A percentile compares a stretch with the other conserved stretches of the same genome.
Evolutionary conservation across 2,113 vertebrate species (phyloP).

Genomic region (Tachuris rubrigastra): DNA sequence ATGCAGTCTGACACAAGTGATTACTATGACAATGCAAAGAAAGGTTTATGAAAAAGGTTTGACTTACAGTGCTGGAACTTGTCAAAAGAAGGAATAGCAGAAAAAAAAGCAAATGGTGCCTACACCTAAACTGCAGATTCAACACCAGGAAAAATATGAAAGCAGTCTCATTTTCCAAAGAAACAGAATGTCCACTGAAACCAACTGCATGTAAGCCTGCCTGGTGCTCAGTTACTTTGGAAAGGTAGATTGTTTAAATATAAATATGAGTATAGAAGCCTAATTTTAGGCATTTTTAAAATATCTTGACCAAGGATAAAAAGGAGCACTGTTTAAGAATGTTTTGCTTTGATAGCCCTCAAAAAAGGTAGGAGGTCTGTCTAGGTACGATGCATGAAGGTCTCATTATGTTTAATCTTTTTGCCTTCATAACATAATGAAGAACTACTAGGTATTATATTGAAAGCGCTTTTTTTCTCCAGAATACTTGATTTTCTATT

Average conservation of each 20-base stretch:
- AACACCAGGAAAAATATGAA: conserved; percentile 25
- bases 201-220: background rate
- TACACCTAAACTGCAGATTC: conserved; percentile 20
- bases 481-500: conserved; percentile 50
- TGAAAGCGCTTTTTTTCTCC: conserved; percentile 42
- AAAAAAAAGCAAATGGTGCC: background rate
- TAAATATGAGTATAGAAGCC: conserved; percentile 42
- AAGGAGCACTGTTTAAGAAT: conserved; percentile 44
- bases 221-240: conserved; percentile 28
- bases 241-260: conserved; percentile 49
- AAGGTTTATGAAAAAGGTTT: background rate
- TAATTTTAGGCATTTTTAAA: conserved; percentile 36
- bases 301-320: conserved; percentile 48
- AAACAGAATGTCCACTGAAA: conserved; percentile 11
- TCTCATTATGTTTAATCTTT: conserved; percentile 60
- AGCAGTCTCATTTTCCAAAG: conserved; percentile 37
- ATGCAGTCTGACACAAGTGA: background rate
- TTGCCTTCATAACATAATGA: conserved; percentile 54
- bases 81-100: background rate
- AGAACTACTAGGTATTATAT: conserved; percentile 42
- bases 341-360: conserved; percentile 40
- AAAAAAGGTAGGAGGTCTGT: conserved; percentile 66
- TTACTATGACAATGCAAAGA: background rate
- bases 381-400: conserved; percentile 32
- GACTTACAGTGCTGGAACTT: background rate